A percentile compares a stretch with the other conserved stretches of the same genome.
These are phyloP conservation scores for Peromyscus eremicus DNA, from an alignment of 2,797 vertebrate genomes.

Conservation along the genomic window DNA sequence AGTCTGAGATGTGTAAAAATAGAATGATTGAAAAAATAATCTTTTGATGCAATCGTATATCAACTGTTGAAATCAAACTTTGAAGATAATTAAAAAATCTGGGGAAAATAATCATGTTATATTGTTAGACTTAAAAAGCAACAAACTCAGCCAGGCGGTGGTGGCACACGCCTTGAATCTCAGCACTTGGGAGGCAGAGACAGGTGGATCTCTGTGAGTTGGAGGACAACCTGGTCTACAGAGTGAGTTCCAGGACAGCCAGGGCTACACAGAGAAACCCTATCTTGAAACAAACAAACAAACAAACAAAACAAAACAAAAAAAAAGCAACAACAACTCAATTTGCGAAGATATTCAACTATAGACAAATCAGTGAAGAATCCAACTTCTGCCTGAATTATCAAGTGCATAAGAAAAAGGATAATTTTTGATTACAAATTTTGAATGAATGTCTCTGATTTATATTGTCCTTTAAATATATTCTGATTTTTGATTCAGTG, in stretches of 20 bases:
- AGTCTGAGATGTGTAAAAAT: slow-evolving; percentile 52
- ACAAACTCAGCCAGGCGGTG: not conserved
- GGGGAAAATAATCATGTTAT: slow-evolving; percentile 42
- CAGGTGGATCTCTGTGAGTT: not conserved
- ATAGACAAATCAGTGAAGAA: slow-evolving; percentile 37
- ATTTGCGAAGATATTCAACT: slow-evolving; percentile 41
- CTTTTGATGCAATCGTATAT: not conserved
- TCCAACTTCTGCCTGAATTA: not conserved
- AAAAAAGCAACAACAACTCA: not conserved
- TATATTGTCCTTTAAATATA: not conserved
- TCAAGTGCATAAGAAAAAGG: slow-evolving; percentile 4
- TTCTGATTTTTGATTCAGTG: slow-evolving; percentile 14
- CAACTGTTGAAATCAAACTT: slow-evolving; percentile 11
- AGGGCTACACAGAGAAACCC: not conserved
- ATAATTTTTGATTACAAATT: not conserved
- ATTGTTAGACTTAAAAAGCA: slow-evolving; percentile 40
- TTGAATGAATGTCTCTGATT: not conserved
- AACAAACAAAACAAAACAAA: too few species aligned
- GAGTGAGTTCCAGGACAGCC: not conserved
- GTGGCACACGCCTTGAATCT: not conserved
- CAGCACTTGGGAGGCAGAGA: not conserved
- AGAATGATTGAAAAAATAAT: not conserved
- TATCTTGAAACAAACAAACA: not conserved
- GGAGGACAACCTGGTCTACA: not conserved
- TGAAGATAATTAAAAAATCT: slow-evolving; percentile 15